phyloP scores from a whole-genome alignment of 1,140 invertebrate genomes.

The Ctenoplectra terminalis region DNA sequence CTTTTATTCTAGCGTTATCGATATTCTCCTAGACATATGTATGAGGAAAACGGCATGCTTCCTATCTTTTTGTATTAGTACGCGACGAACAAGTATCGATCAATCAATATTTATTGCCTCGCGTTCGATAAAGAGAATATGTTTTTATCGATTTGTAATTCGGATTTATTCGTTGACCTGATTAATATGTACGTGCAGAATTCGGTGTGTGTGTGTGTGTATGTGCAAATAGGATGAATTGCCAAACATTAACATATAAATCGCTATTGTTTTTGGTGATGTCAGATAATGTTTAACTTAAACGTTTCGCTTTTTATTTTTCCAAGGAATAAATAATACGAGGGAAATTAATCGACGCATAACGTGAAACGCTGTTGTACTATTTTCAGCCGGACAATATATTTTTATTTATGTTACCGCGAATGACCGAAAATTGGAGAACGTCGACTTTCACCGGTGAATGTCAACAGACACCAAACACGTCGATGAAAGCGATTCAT shows the following conservation, averaged over 20 bases:
- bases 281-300: not conserved
- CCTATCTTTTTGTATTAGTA: not conserved
- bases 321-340: not conserved
- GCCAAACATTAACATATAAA: not conserved
- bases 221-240: not conserved
- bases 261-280: not conserved
- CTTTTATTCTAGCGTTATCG: slow-evolving; percentile 23
- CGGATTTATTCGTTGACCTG: not conserved
- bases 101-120: not conserved
- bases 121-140: not conserved
- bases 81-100: not conserved
- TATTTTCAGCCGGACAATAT: not conserved
- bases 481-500: no score
- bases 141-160: not conserved
- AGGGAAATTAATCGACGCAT: not conserved
- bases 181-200: no score
- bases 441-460: no score
- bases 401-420: not conserved
- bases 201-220: not conserved
- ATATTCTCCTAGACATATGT: not conserved
- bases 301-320: not conserved
- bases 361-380: no score
- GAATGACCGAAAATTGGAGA: no score
- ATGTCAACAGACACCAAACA: no score
- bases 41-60: slow-evolving; percentile 7